Evolutionary conservation across 2,888 invertebrate genomes (phyloP).

Genomic region (Anthophora plumipes): DNA sequence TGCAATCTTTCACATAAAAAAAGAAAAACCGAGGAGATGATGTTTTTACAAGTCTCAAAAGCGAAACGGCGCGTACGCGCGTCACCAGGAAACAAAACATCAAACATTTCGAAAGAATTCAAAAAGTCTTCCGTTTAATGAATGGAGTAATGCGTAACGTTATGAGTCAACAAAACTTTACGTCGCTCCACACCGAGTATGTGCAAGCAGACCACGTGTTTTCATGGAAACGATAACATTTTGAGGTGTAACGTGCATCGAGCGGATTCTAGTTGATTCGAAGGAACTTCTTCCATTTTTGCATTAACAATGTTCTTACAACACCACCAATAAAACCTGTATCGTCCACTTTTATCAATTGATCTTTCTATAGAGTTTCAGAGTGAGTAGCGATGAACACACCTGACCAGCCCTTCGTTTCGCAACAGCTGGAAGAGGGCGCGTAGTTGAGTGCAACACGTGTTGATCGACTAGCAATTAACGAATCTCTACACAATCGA

Average conservation of each 20-base stretch:
- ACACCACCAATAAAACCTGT: not conserved
- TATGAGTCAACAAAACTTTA: not conserved
- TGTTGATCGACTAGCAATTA: not conserved
- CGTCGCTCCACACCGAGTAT: not conserved
- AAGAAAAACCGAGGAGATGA: too few relatives aligned
- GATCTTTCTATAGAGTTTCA: slow-evolving; percentile 8
- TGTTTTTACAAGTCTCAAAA: not conserved
- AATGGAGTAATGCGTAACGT: slow-evolving; percentile 16
- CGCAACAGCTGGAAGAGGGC: not conserved
- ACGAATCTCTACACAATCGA: not conserved
- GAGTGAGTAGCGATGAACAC: too few relatives aligned
- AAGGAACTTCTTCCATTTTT: not conserved
- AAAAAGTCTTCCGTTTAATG: slow-evolving; percentile 1
- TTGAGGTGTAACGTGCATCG: not conserved
- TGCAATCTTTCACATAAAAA: not conserved
- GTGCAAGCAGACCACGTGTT: not conserved
- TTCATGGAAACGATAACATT: not conserved
- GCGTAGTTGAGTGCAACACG: not conserved
- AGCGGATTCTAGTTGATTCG: slow-evolving; percentile 5
- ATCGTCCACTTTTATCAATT: slow-evolving; percentile 5
- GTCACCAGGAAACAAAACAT: not conserved
- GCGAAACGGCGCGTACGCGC: too few relatives aligned
- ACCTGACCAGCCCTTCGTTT: not conserved
- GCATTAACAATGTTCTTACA: not conserved
- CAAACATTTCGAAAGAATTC: not conserved